A percentile compares a stretch with the other conserved stretches of the same genome.
phyloP scores from a whole-genome alignment of 1,140 invertebrate species.

The Phthorimaea operculella region DNA sequence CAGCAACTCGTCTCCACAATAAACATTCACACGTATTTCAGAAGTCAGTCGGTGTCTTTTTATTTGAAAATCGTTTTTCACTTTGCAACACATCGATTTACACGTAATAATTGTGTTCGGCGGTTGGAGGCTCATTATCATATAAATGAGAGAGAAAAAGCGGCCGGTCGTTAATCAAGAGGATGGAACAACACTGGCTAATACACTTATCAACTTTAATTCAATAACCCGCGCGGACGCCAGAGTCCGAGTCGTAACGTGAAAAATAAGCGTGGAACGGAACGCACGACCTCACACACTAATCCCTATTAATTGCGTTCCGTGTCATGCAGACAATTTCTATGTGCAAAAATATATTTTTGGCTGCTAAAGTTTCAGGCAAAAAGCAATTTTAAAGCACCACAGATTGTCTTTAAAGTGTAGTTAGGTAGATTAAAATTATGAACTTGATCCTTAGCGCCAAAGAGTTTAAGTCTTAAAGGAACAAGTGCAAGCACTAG shows the following conservation, averaged over 20 bases:
- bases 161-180: constrained; percentile 60
- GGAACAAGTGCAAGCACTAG: neutral
- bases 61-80: neutral
- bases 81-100: constrained; percentile 27
- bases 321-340: neutral
- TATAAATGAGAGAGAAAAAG: constrained; percentile 67
- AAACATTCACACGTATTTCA: constrained; percentile 29
- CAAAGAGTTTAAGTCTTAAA: neutral
- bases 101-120: constrained; percentile 60
- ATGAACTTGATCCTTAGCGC: too few species aligned
- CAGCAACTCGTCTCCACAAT: constrained; percentile 54
- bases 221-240: constrained; percentile 54
- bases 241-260: constrained; percentile 44
- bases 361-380: neutral
- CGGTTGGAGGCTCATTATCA: constrained; percentile 59
- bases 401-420: neutral
- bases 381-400: too few species aligned
- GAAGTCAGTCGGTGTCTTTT: neutral
- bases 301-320: constrained; percentile 55
- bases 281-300: constrained; percentile 53
- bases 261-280: constrained; percentile 56
- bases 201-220: constrained; percentile 67
- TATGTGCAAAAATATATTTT: neutral
- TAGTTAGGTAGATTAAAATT: too few species aligned
- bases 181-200: constrained; percentile 64